Evolutionary conservation across 1,140 invertebrate genomes (phyloP).

Genomic region (Scylla paramamosain): DNA sequence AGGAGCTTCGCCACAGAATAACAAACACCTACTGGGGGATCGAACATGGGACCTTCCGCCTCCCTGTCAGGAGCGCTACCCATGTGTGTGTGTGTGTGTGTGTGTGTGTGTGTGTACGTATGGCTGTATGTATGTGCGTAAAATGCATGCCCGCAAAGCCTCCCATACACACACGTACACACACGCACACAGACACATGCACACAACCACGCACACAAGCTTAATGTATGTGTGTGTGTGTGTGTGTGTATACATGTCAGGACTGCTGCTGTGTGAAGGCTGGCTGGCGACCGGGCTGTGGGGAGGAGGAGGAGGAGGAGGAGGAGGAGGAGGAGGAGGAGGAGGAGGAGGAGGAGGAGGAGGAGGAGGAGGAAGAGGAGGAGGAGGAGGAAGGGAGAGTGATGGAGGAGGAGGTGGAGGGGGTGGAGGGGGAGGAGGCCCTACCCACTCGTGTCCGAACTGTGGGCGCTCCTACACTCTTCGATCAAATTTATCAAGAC

Average conservation of each 20-base stretch:
- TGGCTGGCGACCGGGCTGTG: conserved; percentile 70
- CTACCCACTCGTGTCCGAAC: conserved; percentile 80
- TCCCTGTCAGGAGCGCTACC: too few species aligned
- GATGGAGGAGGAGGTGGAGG: neutral
- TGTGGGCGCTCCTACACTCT: conserved; percentile 85
- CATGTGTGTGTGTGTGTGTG: neutral
- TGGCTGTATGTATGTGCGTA: neutral
- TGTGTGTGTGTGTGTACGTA: conserved; percentile 24
- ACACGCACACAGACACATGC: neutral
- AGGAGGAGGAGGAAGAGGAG: neutral
- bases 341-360: neutral
- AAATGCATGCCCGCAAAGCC: too few species aligned
- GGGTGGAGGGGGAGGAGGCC: neutral
- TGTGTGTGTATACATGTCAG: too few species aligned
- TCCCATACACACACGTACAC: neutral
- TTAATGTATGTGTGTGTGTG: neutral
- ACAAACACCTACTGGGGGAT: too few species aligned
- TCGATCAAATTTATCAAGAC: conserved; percentile 85
- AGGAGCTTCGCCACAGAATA: too few species aligned
- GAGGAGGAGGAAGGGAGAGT: neutral
- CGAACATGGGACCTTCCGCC: too few species aligned
- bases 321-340: too few species aligned
- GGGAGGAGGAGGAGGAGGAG: too few species aligned
- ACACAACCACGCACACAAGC: neutral
- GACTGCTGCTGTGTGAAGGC: conserved; percentile 65